phyloP scores from a whole-genome alignment of 2,888 invertebrate genomes.

The Eupsilia transversa region DNA sequence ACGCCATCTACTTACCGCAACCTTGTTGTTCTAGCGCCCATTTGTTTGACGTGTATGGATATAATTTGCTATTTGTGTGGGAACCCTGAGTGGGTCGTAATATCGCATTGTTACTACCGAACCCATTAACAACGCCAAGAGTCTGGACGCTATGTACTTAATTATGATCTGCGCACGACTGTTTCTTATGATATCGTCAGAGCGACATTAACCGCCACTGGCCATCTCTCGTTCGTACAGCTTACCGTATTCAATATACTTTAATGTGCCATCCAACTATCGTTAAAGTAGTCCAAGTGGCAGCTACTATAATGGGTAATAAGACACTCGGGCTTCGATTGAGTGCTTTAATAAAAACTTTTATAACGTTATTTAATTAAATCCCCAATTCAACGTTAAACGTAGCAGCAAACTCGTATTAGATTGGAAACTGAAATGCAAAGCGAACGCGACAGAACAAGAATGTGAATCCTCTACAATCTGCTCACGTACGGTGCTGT shows the following conservation, averaged over 20 bases:
- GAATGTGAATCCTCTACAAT: slow-evolving; percentile 82
- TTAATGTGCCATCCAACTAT: slow-evolving; percentile 72
- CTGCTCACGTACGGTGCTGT: slow-evolving; percentile 86
- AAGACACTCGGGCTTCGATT: slow-evolving; percentile 64
- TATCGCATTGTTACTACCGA: slow-evolving; percentile 83
- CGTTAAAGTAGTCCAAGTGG: slow-evolving; percentile 63
- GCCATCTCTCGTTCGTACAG: slow-evolving; percentile 66
- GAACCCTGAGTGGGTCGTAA: slow-evolving; percentile 83
- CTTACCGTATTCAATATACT: slow-evolving; percentile 72
- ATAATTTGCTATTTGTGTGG: slow-evolving; percentile 84
- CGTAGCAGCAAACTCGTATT: slow-evolving; percentile 70
- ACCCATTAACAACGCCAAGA: slow-evolving; percentile 80
- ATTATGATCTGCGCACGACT: slow-evolving; percentile 77
- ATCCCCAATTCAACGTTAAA: slow-evolving; percentile 58
- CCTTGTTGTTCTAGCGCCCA: slow-evolving; percentile 82
- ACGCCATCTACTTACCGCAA: slow-evolving; percentile 80
- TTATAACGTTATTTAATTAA: slow-evolving; percentile 71
- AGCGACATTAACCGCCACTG: slow-evolving; percentile 60
- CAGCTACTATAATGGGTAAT: slow-evolving; percentile 67
- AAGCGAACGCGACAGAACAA: slow-evolving; percentile 77
- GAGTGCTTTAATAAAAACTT: slow-evolving; percentile 68
- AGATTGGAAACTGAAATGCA: slow-evolving; percentile 82
- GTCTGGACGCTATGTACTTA: slow-evolving; percentile 76
- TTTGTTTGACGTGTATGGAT: slow-evolving; percentile 84
- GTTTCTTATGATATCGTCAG: slow-evolving; percentile 76